A percentile compares a stretch with the other conserved stretches of the same genome.
These are phyloP conservation scores for Ypsolopha sequella DNA, from an alignment of 2,888 invertebrate species.

Conservation along the genomic window DNA sequence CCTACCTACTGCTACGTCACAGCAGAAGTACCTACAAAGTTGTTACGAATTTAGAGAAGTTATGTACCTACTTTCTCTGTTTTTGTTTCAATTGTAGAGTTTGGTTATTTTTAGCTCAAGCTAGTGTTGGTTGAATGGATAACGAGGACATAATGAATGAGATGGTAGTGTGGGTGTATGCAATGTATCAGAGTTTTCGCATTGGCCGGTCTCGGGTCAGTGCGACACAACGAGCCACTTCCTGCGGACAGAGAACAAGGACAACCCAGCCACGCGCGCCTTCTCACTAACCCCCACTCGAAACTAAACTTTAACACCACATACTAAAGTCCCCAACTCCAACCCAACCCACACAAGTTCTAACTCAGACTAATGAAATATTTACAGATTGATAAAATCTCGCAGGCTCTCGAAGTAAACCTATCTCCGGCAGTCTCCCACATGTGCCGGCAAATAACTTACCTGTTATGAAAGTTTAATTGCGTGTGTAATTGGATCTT, in stretches of 20 bases:
- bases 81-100: conserved; percentile 1
- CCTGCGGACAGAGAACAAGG: conserved; percentile 54
- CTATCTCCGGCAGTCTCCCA: not conserved
- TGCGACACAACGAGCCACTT: conserved; percentile 55
- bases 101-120: conserved; percentile 1
- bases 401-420: not conserved
- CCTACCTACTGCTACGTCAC: conserved; percentile 9
- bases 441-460: conserved; percentile 11
- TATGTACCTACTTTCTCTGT: conserved; percentile 2
- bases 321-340: not conserved
- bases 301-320: not conserved
- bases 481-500: conserved; percentile 38
- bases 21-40: not conserved
- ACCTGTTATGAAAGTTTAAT: conserved; percentile 34
- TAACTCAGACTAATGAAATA: conserved; percentile 2
- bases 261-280: conserved; percentile 23
- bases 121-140: not conserved
- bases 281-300: not conserved
- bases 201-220: conserved; percentile 45
- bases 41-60: not conserved
- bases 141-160: conserved; percentile 4
- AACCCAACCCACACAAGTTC: not conserved
- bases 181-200: conserved; percentile 2
- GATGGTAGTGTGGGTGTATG: conserved; percentile 2
- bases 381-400: conserved; percentile 2